Evolutionary conservation across 64 coral and sea anemone species (phyloP).

Genomic region (Hydrozoanthus tunicans): DNA sequence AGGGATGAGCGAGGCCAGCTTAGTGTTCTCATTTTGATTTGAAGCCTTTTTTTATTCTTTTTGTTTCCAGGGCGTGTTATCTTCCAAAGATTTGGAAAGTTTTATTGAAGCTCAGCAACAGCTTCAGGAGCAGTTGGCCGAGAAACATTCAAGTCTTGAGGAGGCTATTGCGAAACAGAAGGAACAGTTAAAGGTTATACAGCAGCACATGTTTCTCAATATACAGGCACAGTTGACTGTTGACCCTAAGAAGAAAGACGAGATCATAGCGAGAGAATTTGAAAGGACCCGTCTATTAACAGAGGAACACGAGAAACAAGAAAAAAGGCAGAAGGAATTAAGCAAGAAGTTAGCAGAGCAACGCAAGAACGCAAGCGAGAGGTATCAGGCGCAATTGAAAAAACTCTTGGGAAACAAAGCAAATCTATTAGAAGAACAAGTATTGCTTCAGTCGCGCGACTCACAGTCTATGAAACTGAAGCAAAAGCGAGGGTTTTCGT

Average conservation of each 20-base stretch:
- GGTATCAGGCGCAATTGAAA: constrained; percentile 65
- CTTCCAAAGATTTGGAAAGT: constrained; percentile 73
- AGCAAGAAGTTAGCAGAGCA: constrained; percentile 58
- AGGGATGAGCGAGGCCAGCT: too few species aligned
- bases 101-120: constrained; percentile 79
- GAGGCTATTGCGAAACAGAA: constrained; percentile 80
- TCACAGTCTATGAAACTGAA: not conserved
- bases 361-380: constrained; percentile 47
- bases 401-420: constrained; percentile 46
- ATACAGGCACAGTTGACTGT: constrained; percentile 84
- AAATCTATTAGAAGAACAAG: not conserved
- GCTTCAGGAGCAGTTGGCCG: constrained; percentile 78
- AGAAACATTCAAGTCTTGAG: constrained; percentile 70
- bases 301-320: constrained; percentile 80
- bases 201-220: constrained; percentile 94
- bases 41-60: not conserved
- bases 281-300: constrained; percentile 67
- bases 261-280: constrained; percentile 69
- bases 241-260: constrained; percentile 72
- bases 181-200: constrained; percentile 71
- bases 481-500: not conserved
- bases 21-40: too few species aligned
- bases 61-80: constrained; percentile 64
- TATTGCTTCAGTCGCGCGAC: not conserved
- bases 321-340: constrained; percentile 62